Percentiles rank a stretch among this genome's conserved stretches.
Evolutionary conservation across 2,113 vertebrate species (phyloP).

Genomic region (Calypte anna): DNA sequence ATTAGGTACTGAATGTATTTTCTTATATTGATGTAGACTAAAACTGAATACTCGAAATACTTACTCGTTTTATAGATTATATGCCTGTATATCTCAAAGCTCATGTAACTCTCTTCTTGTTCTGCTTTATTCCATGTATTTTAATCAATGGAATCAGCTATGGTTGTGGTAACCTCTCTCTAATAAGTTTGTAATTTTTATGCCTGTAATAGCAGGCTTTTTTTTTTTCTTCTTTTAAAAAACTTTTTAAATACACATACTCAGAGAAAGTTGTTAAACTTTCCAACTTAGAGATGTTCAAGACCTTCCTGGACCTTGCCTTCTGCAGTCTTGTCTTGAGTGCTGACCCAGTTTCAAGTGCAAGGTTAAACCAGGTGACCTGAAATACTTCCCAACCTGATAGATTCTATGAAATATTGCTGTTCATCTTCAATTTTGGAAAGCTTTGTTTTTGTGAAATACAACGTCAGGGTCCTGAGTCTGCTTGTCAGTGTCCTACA

Average conservation of each 20-base stretch:
- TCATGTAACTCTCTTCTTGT: not conserved
- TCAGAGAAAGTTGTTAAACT: not conserved
- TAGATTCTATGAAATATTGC: not conserved
- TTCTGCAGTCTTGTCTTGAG: not conserved
- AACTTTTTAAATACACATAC: too few relatives aligned
- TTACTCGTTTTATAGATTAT: not conserved
- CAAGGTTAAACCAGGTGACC: not conserved
- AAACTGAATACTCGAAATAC: not conserved
- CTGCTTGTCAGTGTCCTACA: not conserved
- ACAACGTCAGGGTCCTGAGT: not conserved
- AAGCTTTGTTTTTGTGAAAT: not conserved
- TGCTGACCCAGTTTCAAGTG: slow-evolving; percentile 5
- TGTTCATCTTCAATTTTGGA: not conserved
- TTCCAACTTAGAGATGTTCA: not conserved
- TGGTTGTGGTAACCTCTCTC: not conserved
- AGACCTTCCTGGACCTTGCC: not conserved
- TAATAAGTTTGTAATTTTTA: not conserved
- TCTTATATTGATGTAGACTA: not conserved
- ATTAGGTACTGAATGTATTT: not conserved
- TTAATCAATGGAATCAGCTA: not conserved
- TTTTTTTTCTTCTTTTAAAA: too few relatives aligned
- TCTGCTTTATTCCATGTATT: not conserved
- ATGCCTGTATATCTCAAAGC: not conserved
- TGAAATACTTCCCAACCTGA: slow-evolving; percentile 17
- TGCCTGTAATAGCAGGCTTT: too few relatives aligned